Evolutionary conservation across 1,140 invertebrate species (phyloP).

Genomic region (Procambarus clarkii): DNA sequence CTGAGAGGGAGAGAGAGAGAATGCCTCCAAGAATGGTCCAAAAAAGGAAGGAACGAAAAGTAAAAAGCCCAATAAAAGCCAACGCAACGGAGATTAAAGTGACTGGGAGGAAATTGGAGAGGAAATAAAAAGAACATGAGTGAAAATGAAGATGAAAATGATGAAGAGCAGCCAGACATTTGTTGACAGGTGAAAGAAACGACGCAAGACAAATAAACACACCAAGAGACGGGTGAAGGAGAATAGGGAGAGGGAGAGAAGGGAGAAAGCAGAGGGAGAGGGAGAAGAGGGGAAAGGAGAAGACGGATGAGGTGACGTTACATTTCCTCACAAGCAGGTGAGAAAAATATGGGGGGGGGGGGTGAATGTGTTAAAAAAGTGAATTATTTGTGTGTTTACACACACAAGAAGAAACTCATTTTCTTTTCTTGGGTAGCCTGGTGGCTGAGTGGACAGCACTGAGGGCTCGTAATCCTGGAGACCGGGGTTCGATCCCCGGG

Average conservation of each 20-base stretch:
- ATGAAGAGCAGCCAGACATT: not conserved
- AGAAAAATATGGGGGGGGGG: not conserved
- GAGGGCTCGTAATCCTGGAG: too few relatives aligned
- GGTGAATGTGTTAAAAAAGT: too few relatives aligned
- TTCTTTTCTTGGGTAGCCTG: too few relatives aligned
- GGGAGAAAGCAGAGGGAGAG: not conserved
- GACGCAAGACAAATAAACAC: not conserved
- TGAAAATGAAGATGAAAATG: not conserved
- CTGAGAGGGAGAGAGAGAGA: conserved; percentile 34
- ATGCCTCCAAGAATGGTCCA: not conserved
- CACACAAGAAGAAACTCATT: too few relatives aligned
- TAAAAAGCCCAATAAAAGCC: not conserved
- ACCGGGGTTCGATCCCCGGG: too few relatives aligned
- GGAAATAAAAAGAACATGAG: conserved; percentile 37
- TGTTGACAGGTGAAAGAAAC: not conserved
- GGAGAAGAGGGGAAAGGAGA: not conserved
- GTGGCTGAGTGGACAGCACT: too few relatives aligned
- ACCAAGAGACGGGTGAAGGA: not conserved
- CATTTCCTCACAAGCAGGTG: too few relatives aligned
- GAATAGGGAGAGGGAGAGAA: not conserved
- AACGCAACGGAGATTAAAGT: conserved; percentile 47
- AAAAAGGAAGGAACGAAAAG: not conserved
- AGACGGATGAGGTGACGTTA: too few relatives aligned
- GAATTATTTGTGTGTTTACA: too few relatives aligned
- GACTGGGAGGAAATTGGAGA: conserved; percentile 47